Evolutionary conservation across 2,113 vertebrate species (phyloP).

Genomic region (Mastomys natalensis): DNA sequence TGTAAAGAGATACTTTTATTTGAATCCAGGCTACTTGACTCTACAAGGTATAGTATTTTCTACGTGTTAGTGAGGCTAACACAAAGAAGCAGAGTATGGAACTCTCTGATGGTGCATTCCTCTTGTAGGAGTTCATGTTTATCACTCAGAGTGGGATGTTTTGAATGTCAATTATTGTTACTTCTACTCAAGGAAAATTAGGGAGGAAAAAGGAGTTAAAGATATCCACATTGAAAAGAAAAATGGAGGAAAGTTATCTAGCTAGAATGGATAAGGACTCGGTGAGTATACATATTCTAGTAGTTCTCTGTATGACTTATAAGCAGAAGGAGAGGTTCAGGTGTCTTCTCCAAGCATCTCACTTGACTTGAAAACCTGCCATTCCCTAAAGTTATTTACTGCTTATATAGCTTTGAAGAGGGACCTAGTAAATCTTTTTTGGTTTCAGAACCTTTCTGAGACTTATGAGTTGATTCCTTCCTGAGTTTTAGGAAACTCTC

Average conservation of each 20-base stretch:
- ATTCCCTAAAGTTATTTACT: not conserved
- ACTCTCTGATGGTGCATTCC: not conserved
- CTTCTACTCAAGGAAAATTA: not conserved
- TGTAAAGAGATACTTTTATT: not conserved
- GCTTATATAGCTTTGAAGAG: not conserved
- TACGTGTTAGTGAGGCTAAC: not conserved
- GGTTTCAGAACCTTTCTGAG: not conserved
- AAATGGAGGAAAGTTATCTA: not conserved
- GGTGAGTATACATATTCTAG: not conserved
- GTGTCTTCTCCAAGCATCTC: not conserved
- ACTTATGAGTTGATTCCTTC: not conserved
- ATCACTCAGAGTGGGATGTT: not conserved
- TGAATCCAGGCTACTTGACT: not conserved
- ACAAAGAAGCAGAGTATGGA: not conserved
- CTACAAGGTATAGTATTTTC: not conserved
- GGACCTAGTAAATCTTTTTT: not conserved
- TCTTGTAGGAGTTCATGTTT: not conserved
- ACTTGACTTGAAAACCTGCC: no score
- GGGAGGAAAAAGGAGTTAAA: not conserved
- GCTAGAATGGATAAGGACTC: no score
- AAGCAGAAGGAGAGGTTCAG: not conserved
- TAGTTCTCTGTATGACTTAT: not conserved
- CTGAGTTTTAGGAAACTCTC: not conserved
- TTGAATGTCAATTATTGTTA: not conserved
- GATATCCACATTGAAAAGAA: not conserved